A percentile compares a stretch with the other conserved stretches of the same genome.
Evolutionary conservation across 2,113 vertebrate species (phyloP).

Genomic region (Australoheros scitulus): DNA sequence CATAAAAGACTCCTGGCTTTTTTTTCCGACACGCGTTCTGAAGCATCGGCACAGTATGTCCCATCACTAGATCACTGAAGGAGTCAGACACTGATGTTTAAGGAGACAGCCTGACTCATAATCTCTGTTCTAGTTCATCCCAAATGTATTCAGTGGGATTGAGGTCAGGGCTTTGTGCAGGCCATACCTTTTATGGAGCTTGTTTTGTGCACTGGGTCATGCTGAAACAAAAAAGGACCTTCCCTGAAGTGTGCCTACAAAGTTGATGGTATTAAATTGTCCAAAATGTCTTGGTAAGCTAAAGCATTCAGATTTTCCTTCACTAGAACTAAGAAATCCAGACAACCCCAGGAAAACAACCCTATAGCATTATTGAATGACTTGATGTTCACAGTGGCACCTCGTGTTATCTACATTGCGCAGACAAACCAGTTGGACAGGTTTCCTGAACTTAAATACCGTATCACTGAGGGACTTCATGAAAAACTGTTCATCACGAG

Average conservation of each 20-base stretch:
- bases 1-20: too few relatives aligned
- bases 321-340: background rate
- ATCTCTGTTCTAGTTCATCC: background rate
- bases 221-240: background rate
- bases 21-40: too few relatives aligned
- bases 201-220: background rate
- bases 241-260: background rate
- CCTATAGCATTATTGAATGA: background rate
- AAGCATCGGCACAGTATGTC: too few relatives aligned
- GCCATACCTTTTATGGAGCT: background rate
- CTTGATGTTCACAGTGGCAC: background rate
- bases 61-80: too few relatives aligned
- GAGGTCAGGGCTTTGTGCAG: background rate
- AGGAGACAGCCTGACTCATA: background rate
- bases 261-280: background rate
- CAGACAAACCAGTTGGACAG: background rate
- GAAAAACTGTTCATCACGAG: background rate
- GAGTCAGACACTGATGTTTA: background rate
- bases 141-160: background rate
- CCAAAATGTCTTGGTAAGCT: background rate
- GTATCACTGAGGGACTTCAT: background rate
- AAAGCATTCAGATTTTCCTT: background rate
- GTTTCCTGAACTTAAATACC: background rate
- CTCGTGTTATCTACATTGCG: background rate
- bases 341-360: background rate